Conservation (phyloP, 1,140 invertebrate species). For the Diuraphis noxia region DNA sequence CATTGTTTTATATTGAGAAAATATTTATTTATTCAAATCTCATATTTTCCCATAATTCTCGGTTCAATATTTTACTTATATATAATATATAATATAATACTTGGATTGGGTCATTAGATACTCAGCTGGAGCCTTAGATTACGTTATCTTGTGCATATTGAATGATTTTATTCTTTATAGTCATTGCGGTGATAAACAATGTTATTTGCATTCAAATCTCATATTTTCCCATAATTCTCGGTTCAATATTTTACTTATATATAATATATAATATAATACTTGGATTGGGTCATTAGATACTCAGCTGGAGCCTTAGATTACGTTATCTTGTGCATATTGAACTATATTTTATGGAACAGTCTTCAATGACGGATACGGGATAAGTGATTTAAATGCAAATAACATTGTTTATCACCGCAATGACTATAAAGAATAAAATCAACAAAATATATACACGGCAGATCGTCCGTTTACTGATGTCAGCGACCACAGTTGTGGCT, state of each 20-base stretch:
- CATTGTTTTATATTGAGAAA: no score
- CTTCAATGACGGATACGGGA: not conserved
- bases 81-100: no score
- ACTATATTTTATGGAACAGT: not conserved
- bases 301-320: not conserved
- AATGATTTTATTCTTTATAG: not conserved
- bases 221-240: not conserved
- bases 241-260: no score
- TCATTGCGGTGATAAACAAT: not conserved
- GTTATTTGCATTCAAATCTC: not conserved
- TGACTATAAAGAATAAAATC: not conserved
- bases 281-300: not conserved
- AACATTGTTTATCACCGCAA: not conserved
- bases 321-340: not conserved
- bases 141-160: not conserved
- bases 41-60: not conserved
- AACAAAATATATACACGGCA: not conserved
- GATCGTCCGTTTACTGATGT: not conserved
- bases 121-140: not conserved
- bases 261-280: no score
- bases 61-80: no score
- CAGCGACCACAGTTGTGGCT: not conserved
- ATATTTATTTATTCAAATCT: no score
- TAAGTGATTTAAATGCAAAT: not conserved
- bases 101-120: not conserved